Percentiles rank a stretch among this genome's conserved stretches.
Evolutionary conservation across 2,888 invertebrate genomes (phyloP).

Genomic region (Caenorhabditis wallacei): DNA sequence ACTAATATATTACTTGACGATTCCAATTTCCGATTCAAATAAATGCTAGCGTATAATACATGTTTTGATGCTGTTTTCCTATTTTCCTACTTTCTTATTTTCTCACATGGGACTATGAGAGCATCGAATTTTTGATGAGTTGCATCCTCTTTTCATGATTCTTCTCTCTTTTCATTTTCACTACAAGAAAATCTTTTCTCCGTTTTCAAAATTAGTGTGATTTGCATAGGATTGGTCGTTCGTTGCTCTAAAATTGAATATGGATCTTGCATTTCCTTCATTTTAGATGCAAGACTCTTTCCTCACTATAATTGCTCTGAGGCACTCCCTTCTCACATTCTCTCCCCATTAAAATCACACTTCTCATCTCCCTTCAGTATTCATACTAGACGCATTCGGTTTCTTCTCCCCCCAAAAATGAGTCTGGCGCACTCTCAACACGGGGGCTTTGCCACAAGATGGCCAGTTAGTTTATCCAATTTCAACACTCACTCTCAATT

Average conservation of each 20-base stretch:
- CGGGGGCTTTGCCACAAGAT: constrained; percentile 16
- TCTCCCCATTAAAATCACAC: constrained; percentile 63
- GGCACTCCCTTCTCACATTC: neutral
- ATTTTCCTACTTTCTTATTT: constrained; percentile 28
- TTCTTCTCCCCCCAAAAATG: constrained; percentile 50
- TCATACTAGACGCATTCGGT: constrained; percentile 19
- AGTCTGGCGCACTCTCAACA: constrained; percentile 46
- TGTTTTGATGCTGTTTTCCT: constrained; percentile 14
- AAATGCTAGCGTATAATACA: constrained; percentile 1
- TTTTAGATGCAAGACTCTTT: constrained; percentile 31
- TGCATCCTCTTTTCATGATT: constrained; percentile 35
- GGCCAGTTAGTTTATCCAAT: constrained; percentile 66
- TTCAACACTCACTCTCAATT: constrained; percentile 67
- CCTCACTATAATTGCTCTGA: constrained; percentile 63
- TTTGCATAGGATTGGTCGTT: constrained; percentile 49
- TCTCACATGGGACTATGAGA: constrained; percentile 47
- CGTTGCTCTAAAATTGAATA: constrained; percentile 59
- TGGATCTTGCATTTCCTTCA: constrained; percentile 61
- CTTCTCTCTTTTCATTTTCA: constrained; percentile 8
- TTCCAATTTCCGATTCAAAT: constrained; percentile 48
- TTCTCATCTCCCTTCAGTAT: constrained; percentile 15
- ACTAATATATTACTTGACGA: constrained; percentile 19
- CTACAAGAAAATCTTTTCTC: constrained; percentile 9
- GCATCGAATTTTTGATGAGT: constrained; percentile 57
- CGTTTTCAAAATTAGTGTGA: constrained; percentile 55